Evolutionary conservation across 2,797 vertebrate genomes (phyloP).

Genomic region (Tenualosa ilisha): DNA sequence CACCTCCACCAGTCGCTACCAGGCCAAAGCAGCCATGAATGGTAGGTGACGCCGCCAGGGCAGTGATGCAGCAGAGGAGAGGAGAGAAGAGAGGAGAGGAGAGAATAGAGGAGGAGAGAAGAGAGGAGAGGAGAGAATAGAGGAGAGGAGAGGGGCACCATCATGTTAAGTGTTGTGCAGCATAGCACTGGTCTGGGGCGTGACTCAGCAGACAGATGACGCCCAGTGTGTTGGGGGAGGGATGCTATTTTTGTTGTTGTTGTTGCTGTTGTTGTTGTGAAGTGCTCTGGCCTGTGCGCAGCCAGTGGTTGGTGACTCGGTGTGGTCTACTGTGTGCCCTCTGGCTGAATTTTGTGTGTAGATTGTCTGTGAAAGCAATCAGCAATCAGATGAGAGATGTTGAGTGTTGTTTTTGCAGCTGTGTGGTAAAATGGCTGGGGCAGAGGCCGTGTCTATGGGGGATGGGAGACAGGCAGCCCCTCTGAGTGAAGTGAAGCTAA

Average conservation of each 20-base stretch:
- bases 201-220: neutral
- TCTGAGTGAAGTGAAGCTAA: neutral
- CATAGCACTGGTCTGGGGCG: neutral
- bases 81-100: neutral
- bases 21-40: slow-evolving; percentile 20
- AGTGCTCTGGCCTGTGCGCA: neutral
- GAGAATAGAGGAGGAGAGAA: neutral
- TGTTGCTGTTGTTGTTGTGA: neutral
- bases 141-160: neutral
- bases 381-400: neutral
- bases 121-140: neutral
- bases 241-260: neutral
- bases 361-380: neutral
- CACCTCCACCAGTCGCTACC: slow-evolving; percentile 14
- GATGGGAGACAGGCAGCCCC: neutral
- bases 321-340: neutral
- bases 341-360: neutral
- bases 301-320: neutral
- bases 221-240: neutral
- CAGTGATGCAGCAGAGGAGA: neutral
- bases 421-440: neutral
- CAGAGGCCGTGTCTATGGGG: neutral
- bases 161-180: neutral
- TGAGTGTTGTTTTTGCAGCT: neutral
- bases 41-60: slow-evolving; percentile 57